Conservation (phyloP, 2,113 vertebrate genomes). For the Alligator sinensis region DNA sequence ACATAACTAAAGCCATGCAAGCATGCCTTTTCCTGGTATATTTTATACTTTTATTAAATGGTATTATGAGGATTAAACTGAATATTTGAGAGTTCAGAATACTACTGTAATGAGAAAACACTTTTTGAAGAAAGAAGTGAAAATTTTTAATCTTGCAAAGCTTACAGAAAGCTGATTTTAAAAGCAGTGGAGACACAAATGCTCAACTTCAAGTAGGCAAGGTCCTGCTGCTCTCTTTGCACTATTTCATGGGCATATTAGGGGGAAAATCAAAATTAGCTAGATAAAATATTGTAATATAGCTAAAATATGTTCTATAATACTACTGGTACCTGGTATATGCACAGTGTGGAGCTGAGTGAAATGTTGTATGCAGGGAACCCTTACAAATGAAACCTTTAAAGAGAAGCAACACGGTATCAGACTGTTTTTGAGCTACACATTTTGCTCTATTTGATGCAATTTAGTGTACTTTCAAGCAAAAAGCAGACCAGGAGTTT, state of each 20-base stretch:
- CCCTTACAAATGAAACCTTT: background rate
- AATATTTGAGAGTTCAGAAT: background rate
- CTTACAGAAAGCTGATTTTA: background rate
- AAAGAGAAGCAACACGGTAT: background rate
- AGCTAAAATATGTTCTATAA: background rate
- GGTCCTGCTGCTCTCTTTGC: background rate
- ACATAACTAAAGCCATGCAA: background rate
- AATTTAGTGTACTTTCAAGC: background rate
- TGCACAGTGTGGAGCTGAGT: background rate
- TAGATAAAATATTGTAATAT: background rate
- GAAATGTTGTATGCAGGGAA: background rate
- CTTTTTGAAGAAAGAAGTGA: background rate
- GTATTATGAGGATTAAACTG: background rate
- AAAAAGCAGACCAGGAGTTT: too few species aligned
- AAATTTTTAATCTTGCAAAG: background rate
- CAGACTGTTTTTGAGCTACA: background rate
- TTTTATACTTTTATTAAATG: background rate
- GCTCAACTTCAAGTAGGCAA: background rate
- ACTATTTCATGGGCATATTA: background rate
- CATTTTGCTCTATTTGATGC: background rate
- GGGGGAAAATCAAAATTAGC: background rate
- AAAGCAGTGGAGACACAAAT: background rate
- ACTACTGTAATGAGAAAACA: conserved; percentile 1
- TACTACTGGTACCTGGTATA: background rate
- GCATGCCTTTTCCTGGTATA: background rate